A percentile compares a stretch with the other conserved stretches of the same genome.
phyloP scores from a whole-genome alignment of 2,888 invertebrate species.

The Amphipyra tragopoginis region DNA sequence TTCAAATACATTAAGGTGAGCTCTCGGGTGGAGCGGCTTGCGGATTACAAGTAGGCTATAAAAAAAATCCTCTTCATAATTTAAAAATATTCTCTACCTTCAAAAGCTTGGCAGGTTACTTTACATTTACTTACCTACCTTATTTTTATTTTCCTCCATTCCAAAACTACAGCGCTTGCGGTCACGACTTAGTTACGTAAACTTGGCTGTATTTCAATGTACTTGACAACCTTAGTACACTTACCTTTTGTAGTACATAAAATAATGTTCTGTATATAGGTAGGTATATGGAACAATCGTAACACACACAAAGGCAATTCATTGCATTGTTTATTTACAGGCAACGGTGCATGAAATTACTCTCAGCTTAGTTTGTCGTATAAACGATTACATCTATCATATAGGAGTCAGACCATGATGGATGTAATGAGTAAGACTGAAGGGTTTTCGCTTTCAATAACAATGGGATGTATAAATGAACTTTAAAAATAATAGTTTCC shows the following conservation, averaged over 20 bases:
- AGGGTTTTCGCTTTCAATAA: constrained; percentile 28
- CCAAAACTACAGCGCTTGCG: constrained; percentile 2
- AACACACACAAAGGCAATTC: constrained; percentile 65
- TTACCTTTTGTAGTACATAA: constrained; percentile 31
- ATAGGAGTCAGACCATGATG: constrained; percentile 28
- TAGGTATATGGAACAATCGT: constrained; percentile 41
- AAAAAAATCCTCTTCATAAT: no score
- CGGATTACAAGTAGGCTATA: no score
- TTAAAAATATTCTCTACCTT: no score
- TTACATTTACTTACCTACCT: no score
- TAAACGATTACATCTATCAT: constrained; percentile 44
- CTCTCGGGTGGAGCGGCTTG: no score
- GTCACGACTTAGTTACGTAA: not conserved
- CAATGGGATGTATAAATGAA: no score
- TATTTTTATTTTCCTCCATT: constrained; percentile 5
- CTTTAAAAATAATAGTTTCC: no score
- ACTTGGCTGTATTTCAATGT: constrained; percentile 1
- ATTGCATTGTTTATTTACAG: constrained; percentile 73
- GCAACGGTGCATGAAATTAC: constrained; percentile 79
- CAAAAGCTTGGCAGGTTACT: not conserved
- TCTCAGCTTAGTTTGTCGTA: constrained; percentile 63
- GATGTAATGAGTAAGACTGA: constrained; percentile 11
- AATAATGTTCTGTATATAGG: constrained; percentile 17
- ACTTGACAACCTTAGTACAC: constrained; percentile 33
- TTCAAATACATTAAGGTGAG: no score